Evolutionary conservation across 2,113 vertebrate genomes (phyloP).

Genomic region (Ceratotherium simum): DNA sequence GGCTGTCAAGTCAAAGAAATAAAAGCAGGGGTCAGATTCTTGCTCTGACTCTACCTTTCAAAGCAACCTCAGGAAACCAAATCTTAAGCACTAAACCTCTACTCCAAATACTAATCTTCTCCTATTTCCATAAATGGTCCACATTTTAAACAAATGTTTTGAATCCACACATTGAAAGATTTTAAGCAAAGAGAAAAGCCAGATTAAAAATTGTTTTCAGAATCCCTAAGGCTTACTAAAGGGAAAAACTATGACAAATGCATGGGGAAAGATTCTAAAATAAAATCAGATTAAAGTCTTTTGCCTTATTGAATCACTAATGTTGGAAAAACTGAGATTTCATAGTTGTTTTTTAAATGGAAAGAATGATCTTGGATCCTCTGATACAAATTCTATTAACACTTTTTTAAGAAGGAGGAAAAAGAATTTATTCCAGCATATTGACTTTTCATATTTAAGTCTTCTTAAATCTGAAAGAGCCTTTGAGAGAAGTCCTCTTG

Average conservation of each 20-base stretch:
- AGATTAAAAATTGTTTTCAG: conserved; percentile 47
- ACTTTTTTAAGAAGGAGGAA: conserved; percentile 44
- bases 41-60: conserved; percentile 12
- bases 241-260: neutral
- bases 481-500: neutral
- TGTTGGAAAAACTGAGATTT: conserved; percentile 68
- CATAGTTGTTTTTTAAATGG: conserved; percentile 55
- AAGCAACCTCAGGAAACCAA: conserved; percentile 35
- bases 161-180: conserved; percentile 12
- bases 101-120: conserved; percentile 24
- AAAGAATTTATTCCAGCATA: neutral
- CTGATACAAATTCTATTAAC: conserved; percentile 44
- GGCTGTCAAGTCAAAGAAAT: conserved; percentile 36
- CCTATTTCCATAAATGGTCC: neutral
- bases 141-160: conserved; percentile 27
- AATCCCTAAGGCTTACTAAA: neutral
- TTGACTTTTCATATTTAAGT: neutral
- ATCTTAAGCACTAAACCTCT: neutral
- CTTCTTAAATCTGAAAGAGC: neutral
- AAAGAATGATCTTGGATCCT: conserved; percentile 46
- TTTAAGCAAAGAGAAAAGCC: neutral
- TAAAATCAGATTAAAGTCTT: conserved; percentile 47
- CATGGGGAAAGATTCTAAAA: conserved; percentile 7
- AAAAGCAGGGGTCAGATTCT: conserved; percentile 8
- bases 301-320: neutral